These are phyloP conservation scores for Hemithea aestivaria DNA, from an alignment of 2,888 invertebrate species.

Conservation along the genomic window DNA sequence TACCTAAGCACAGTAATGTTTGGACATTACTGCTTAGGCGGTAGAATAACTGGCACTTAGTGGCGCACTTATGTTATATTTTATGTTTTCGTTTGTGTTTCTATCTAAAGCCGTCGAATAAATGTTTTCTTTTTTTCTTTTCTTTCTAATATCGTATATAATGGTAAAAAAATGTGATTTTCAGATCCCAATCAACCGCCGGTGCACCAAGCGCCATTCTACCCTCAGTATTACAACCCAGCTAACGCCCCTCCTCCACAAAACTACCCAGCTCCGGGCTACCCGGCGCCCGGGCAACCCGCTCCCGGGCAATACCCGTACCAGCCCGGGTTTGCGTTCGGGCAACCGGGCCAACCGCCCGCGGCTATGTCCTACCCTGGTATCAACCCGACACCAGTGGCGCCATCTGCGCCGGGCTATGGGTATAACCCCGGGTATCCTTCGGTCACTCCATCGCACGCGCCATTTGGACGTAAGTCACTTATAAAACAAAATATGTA, in stretches of 20 bases:
- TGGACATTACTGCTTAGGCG: no score
- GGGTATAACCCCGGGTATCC: constrained; percentile 29
- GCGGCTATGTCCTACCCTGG: constrained; percentile 52
- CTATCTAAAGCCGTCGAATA: no score
- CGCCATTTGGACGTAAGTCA: constrained; percentile 34
- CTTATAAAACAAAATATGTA: neutral
- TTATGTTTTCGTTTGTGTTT: no score
- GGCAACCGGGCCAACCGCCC: constrained; percentile 37
- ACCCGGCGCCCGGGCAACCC: constrained; percentile 36
- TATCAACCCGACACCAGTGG: constrained; percentile 29
- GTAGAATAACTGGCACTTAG: no score
- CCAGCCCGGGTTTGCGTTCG: constrained; percentile 37
- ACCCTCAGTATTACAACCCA: constrained; percentile 55
- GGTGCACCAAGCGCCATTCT: constrained; percentile 48
- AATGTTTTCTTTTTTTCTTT: neutral
- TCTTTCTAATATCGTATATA: neutral
- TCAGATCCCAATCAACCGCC: constrained; percentile 63
- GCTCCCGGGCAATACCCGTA: constrained; percentile 23
- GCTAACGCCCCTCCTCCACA: constrained; percentile 45
- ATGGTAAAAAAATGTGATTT: constrained; percentile 20
- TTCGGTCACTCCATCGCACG: constrained; percentile 30
- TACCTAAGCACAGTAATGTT: no score
- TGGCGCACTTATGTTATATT: no score
- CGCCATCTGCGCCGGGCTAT: constrained; percentile 33
- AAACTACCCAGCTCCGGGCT: constrained; percentile 27